Conservation (phyloP, 1,140 invertebrate species). For the Bilobella aurantiaca region DNA sequence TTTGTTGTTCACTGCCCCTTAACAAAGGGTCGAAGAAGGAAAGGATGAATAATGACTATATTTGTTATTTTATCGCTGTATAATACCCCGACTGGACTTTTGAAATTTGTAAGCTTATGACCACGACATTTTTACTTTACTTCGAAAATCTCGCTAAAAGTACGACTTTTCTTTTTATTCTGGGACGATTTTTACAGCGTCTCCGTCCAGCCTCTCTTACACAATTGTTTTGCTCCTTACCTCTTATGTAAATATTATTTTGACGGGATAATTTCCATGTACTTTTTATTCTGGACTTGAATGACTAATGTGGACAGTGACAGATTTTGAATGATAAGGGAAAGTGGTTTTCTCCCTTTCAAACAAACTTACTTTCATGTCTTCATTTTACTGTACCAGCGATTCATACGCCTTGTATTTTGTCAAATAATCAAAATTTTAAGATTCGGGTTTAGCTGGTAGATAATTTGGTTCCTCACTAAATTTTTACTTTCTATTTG, state of each 20-base stretch:
- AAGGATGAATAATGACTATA: constrained; percentile 8
- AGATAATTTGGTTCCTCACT: no score
- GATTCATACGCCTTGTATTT: no score
- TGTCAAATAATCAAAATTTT: no score
- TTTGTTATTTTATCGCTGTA: constrained; percentile 1
- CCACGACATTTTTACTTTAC: neutral
- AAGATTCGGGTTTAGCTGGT: no score
- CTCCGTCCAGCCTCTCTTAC: neutral
- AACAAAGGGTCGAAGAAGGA: neutral
- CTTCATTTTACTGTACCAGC: no score
- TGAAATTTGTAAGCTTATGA: neutral
- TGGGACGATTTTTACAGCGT: no score
- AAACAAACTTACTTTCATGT: no score
- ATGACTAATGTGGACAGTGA: neutral
- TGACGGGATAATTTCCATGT: neutral
- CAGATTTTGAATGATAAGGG: neutral
- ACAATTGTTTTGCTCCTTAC: no score
- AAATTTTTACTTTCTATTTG: no score
- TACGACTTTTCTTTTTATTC: no score
- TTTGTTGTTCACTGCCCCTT: neutral
- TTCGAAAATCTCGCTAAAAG: no score
- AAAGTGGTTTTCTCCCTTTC: no score
- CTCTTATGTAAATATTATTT: neutral
- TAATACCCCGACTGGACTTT: constrained; percentile 1
- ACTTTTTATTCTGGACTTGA: neutral